Base-by-base conservation (phyloP, 2,888 invertebrate genomes). In the Pomacea canaliculata region DNA sequence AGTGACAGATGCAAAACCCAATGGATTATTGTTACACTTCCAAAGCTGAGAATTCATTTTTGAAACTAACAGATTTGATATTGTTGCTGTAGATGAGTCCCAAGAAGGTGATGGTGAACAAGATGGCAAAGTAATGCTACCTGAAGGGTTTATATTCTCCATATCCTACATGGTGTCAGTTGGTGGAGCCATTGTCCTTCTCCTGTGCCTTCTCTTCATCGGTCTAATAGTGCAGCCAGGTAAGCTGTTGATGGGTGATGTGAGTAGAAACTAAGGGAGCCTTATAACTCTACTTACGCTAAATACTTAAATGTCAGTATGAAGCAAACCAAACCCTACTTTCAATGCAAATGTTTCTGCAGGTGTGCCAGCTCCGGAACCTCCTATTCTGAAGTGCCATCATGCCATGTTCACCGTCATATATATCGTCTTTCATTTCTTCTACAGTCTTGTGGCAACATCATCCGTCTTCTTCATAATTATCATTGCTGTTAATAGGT, bases 391-490 rank as follows among this genome's bases (percentile, higher is more conserved):
- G 70, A 82, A 84, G 19, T 81, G 86, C 56, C 87, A 85, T 65
- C 89, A 90, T 77, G 83, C 89, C 23, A 77, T 88, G 59, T 82
- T 90, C 76, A 85, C 88, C 71, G 87, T 89, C 23, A 77, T 85
- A 73, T 89, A 89, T 79, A 84, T 89, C 67, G 87, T 88, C 18
- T 86, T 89, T 83, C 85, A 89, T 78, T 87, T 88, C 71, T 78
- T 86, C 62, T 90, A 89, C 82, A 86, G 88, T 23, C 73, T 87
- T 46, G 80, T 87, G 70, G 85, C 88, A 23, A 86, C 89, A 18
- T 86, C 89, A 83, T 87, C 88, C 16, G 84, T 88, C 63, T 88
- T 90, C 79, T 84, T 86, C 27, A 80, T 89, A 46, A 84, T 89
- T 65, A 76, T 86, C 59, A 82, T 87, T 27, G 86, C 88, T 63